A percentile compares a stretch with the other conserved stretches of the same genome.
Conservation (phyloP, 1,140 invertebrate species). For the Pollicipes pollicipes region DNA sequence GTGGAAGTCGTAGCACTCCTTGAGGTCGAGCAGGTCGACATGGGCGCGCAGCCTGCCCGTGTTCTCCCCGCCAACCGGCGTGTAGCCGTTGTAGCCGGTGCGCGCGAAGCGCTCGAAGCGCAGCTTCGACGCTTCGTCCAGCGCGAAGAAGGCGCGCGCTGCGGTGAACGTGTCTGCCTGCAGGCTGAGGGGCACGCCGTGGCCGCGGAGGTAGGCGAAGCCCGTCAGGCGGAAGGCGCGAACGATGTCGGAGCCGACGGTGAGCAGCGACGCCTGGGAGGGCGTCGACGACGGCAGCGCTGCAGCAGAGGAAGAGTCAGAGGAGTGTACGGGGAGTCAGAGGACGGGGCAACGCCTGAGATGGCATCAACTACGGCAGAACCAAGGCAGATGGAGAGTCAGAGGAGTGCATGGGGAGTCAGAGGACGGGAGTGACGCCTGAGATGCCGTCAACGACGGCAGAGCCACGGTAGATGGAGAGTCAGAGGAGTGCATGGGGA, state of each 20-base stretch:
- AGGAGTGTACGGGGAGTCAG: too few relatives aligned
- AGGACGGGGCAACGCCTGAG: too few relatives aligned
- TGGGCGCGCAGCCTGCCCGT: not conserved
- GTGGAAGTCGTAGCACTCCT: not conserved
- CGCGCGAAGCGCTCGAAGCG: not conserved
- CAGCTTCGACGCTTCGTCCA: not conserved
- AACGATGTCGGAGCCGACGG: constrained; percentile 44
- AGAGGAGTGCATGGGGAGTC: too few relatives aligned
- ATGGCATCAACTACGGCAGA: too few relatives aligned
- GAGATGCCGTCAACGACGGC: too few relatives aligned
- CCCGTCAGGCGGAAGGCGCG: constrained; percentile 47
- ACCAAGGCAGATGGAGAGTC: too few relatives aligned
- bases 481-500: too few relatives aligned
- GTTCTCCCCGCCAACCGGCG: not conserved
- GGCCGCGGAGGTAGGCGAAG: constrained; percentile 49
- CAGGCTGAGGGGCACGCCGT: constrained; percentile 38
- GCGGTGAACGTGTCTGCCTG: not conserved
- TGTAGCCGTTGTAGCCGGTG: not conserved
- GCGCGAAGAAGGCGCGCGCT: not conserved
- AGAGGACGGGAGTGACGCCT: too few relatives aligned
- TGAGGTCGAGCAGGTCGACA: not conserved
- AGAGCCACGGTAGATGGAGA: too few relatives aligned
- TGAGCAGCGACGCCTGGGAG: constrained; percentile 31
- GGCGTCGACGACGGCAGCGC: not conserved
- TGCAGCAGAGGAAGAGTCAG: not conserved